Base-by-base conservation (phyloP, 2,888 invertebrate species). In the Dynastes grantii region DNA sequence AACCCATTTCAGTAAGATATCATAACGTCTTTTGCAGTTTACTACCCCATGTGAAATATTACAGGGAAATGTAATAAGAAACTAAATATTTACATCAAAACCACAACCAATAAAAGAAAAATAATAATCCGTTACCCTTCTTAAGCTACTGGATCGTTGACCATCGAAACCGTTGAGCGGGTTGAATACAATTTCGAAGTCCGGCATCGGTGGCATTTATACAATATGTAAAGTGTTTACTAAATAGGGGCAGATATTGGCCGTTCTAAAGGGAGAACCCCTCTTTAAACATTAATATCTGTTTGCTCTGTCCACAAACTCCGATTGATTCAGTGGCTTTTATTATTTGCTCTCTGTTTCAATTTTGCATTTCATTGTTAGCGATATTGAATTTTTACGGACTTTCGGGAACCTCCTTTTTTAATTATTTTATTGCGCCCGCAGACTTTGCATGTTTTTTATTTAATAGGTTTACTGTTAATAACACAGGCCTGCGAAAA, bases 211-310 rank as follows among this genome's bases (percentile, higher is more conserved):
- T 75, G 73, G 77, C 77, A 77, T 75, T 78, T 80, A 82, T 83
- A 77, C 82, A 83, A 83, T 83, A 83, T 83, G 82, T 79, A 83
- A 81, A 83, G 83, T 83, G 83, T 83, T 83, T 83, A 81, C 83
- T 79, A 82, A 83, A 83, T 77, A 82, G 81, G 81, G 81, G 79
- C 80, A 79, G 81, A 82, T 82, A 81, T 82, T 80, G 81, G 78
- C 81, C 79, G 77, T 78, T 78, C 78, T 78, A 65, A 71, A 58
- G 78, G 80, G 79, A 78, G 78, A 79, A 78, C 81, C 80, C 79
- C 76, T 73, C 82, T 81, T 84, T 83, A 83, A 83, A 83, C 82
- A 83, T 83, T 84, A 83, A 83, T 83, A 83, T 82, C 83, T 84
- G 83, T 84, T 83, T 84, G 83, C 82, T 82, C 78, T 83, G 83